Conservation (phyloP, 2,113 vertebrate species). For the Alouatta palliata region DNA sequence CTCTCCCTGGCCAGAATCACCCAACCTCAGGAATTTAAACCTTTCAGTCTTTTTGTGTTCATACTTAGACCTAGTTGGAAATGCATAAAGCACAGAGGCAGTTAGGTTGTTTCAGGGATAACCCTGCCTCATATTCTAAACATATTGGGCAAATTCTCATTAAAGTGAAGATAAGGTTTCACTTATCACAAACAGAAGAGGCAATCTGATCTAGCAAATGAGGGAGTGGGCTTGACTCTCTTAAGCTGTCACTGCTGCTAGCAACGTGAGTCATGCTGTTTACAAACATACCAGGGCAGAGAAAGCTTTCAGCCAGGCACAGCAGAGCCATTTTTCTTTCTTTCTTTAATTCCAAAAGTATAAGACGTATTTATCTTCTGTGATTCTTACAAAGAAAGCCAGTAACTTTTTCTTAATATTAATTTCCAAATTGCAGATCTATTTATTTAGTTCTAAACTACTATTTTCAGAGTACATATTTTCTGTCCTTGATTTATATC, state of each 20-base stretch:
- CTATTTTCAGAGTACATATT: neutral
- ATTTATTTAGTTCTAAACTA: neutral
- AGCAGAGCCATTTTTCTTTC: neutral
- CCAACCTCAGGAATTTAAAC: neutral
- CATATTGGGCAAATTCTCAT: neutral
- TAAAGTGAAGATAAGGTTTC: conserved; percentile 48
- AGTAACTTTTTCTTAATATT: neutral
- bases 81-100: neutral
- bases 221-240: neutral
- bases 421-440: neutral
- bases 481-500: conserved; percentile 33
- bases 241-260: neutral
- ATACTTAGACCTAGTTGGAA: neutral
- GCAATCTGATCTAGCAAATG: neutral
- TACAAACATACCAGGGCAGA: neutral
- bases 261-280: neutral
- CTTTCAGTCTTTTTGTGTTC: neutral
- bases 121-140: conserved; percentile 23
- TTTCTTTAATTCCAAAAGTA: neutral
- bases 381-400: neutral
- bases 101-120: neutral
- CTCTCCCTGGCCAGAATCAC: neutral
- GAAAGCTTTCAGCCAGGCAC: neutral
- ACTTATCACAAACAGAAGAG: conserved; percentile 42
- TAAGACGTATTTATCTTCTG: neutral